Evolutionary conservation across 1,140 invertebrate species (phyloP), one percentile per base, ranked within the genome.

Genomic region (Cephus cinctus): DNA sequence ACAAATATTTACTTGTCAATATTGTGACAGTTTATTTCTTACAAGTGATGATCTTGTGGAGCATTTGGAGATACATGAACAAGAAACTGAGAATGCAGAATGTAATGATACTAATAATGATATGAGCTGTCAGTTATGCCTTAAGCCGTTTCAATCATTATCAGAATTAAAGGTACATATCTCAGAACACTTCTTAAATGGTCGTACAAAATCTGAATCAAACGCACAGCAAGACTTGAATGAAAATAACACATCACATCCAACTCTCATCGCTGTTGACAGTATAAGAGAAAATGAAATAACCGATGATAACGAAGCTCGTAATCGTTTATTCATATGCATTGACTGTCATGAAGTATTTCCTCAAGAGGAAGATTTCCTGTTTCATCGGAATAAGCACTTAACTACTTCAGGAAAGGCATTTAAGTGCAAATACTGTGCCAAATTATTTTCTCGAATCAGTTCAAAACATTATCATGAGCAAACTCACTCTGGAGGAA

Each of bases 51-150:
- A 19, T 35, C 14, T 45, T 5, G n/a, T 31, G 12, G 14, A 36
- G 15, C 34, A 47, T 27, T 31, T 25, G 2, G 42, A 42, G 1
- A 22, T n/a, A n/a, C n/a, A 49, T n/a, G 25, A 40, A 4, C 23
- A 15, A 34, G 45, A 51, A 45, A 36, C 34, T 19, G 50, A 48
- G 42, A 35, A 34, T 23, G 8, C 25, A 43, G 43, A 42, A 22
- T 23, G 32, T 12, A 5, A 20, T 27, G 27, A 45, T 9, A 9
- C 18, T 14, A 19, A 32, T 14, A n/a, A n/a, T 41, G n/a, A 50
- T 14, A 47, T 46, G 8, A 59, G 31, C 22, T 61, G 59, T 40
- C 35, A 61, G 43, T 30, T 61, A 14, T 61, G 59, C 30, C 47
- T 41, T 14, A 40, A 43, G 9, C n/a, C 41, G 9, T 59, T 59